Evolutionary conservation across 2,888 invertebrate genomes (phyloP).

Genomic region (Zhuqinia jingwanae): DNA sequence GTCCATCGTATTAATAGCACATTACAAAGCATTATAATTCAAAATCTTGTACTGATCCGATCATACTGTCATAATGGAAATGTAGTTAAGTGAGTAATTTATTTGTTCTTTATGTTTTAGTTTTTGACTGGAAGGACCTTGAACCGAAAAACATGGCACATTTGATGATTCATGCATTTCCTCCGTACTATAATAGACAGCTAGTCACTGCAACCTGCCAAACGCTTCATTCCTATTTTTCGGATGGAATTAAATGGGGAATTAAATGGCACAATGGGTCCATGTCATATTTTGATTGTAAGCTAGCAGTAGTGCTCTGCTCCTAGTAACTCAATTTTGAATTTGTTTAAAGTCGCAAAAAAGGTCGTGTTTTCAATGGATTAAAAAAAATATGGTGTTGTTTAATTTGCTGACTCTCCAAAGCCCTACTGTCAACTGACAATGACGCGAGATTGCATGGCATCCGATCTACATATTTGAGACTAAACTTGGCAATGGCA

Average conservation of each 20-base stretch:
- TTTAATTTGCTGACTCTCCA: not conserved
- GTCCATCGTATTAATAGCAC: too few relatives aligned
- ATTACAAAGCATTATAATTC: too few relatives aligned
- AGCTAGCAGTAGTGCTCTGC: conserved; percentile 1
- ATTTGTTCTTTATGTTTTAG: conserved; percentile 34
- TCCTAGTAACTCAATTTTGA: not conserved
- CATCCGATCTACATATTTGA: conserved; percentile 54
- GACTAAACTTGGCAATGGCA: conserved; percentile 54
- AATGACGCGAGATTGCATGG: conserved; percentile 42
- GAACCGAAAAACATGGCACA: conserved; percentile 70
- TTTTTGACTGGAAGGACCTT: conserved; percentile 69
- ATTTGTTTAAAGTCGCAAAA: too few relatives aligned
- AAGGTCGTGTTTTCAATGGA: too few relatives aligned
- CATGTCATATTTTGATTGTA: conserved; percentile 56
- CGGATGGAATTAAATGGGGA: conserved; percentile 73
- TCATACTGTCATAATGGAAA: too few relatives aligned
- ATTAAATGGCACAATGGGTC: conserved; percentile 68
- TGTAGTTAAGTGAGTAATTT: too few relatives aligned
- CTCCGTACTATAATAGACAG: conserved; percentile 61
- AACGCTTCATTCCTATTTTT: conserved; percentile 67
- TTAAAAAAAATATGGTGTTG: too few relatives aligned
- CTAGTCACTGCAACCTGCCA: conserved; percentile 61
- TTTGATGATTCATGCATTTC: conserved; percentile 43
- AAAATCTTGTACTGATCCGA: too few relatives aligned
- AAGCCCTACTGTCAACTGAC: conserved; percentile 42